These are phyloP conservation scores for Psettodes erumei DNA, from an alignment of 2,113 vertebrate genomes.

Conservation along the genomic window DNA sequence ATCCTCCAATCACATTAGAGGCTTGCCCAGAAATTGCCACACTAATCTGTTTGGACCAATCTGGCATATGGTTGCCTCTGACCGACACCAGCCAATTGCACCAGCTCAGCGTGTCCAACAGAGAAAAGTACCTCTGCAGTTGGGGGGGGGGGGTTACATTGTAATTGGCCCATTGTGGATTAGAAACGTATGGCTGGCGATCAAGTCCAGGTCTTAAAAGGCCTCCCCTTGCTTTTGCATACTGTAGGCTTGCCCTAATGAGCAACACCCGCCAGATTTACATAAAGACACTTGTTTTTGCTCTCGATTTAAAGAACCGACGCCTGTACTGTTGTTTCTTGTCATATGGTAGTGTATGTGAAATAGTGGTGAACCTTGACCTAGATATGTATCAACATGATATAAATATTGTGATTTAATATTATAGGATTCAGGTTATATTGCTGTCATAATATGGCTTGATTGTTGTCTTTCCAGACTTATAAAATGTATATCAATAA, in stretches of 20 bases:
- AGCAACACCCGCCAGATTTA: slow-evolving; percentile 40
- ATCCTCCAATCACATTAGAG: slow-evolving; percentile 61
- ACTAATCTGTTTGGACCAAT: slow-evolving; percentile 70
- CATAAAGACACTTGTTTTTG: slow-evolving; percentile 27
- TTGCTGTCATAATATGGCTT: neutral
- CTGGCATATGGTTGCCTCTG: slow-evolving; percentile 64
- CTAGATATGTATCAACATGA: neutral
- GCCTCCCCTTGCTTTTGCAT: slow-evolving; percentile 43
- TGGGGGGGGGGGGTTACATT: slow-evolving; percentile 18
- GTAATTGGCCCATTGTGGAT: slow-evolving; percentile 65
- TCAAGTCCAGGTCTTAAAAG: slow-evolving; percentile 71
- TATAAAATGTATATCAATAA: too few relatives aligned
- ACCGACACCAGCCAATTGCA: slow-evolving; percentile 10
- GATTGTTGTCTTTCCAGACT: neutral
- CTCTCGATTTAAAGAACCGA: slow-evolving; percentile 17
- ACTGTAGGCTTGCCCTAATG: slow-evolving; percentile 49
- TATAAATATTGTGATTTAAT: neutral
- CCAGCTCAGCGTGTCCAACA: slow-evolving; percentile 20
- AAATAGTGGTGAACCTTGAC: neutral
- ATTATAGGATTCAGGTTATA: neutral
- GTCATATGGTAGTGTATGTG: neutral
- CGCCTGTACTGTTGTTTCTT: neutral
- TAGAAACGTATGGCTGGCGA: slow-evolving; percentile 69
- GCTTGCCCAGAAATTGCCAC: slow-evolving; percentile 44
- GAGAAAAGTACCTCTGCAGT: slow-evolving; percentile 29